A percentile compares a stretch with the other conserved stretches of the same genome.
Conservation (phyloP, 2,797 vertebrate species). For the Chromis chromis region DNA sequence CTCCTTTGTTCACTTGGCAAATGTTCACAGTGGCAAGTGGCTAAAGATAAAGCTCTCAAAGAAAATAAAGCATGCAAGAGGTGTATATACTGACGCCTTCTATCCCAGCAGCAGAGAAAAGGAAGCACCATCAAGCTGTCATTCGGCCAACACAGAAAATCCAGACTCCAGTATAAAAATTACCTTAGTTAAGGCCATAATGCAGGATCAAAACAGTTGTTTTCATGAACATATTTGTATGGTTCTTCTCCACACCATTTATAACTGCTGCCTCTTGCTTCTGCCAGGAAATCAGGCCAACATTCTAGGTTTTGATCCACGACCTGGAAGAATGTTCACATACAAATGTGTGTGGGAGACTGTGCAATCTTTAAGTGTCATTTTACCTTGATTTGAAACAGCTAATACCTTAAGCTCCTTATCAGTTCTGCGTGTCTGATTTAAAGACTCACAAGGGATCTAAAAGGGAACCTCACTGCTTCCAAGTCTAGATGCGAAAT, state of each 20-base stretch:
- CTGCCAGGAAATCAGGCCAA: conserved; percentile 58
- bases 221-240: conserved; percentile 38
- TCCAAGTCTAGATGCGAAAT: background rate
- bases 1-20: conserved; percentile 25
- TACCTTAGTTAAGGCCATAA: conserved; percentile 24
- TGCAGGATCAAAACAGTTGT: conserved; percentile 35
- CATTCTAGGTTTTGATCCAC: conserved; percentile 48
- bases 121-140: conserved; percentile 8
- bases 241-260: conserved; percentile 22
- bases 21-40: background rate
- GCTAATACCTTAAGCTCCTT: conserved; percentile 40
- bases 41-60: conserved; percentile 24
- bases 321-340: conserved; percentile 39
- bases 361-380: conserved; percentile 31
- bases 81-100: background rate
- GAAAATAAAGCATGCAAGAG: conserved; percentile 3
- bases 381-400: conserved; percentile 49
- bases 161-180: conserved; percentile 15
- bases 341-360: conserved; percentile 31
- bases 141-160: conserved; percentile 30
- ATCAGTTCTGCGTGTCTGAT: conserved; percentile 19
- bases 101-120: conserved; percentile 23
- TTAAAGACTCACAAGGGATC: conserved; percentile 16
- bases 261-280: conserved; percentile 12
- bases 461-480: background rate